Conservation (phyloP, 2,888 invertebrate species). For the Hydrotaea cyrtoneurina region DNA sequence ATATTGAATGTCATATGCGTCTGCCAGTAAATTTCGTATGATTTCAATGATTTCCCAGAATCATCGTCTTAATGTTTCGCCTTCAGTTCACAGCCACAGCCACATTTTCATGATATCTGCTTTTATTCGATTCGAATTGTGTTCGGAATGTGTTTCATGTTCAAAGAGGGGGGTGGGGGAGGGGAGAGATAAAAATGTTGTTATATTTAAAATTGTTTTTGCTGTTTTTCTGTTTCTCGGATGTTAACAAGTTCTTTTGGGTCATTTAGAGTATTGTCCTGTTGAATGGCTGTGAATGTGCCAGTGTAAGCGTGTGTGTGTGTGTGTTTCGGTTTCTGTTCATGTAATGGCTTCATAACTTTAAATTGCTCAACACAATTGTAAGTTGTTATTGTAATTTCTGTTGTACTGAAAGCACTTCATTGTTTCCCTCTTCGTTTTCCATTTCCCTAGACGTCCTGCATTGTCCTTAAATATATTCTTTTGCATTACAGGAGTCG, state of each 20-base stretch:
- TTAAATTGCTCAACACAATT: slow-evolving; percentile 61
- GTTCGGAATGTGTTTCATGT: not conserved
- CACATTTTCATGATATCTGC: no score
- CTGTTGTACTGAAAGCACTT: slow-evolving; percentile 24
- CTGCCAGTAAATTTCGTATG: no score
- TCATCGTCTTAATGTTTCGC: no score
- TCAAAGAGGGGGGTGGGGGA: not conserved
- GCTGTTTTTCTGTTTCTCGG: not conserved
- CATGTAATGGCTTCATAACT: slow-evolving; percentile 63
- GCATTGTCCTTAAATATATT: not conserved
- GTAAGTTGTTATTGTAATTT: slow-evolving; percentile 52
- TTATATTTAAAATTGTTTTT: slow-evolving; percentile 15
- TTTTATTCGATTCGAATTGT: no score
- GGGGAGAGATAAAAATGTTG: slow-evolving; percentile 9
- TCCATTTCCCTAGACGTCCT: not conserved
- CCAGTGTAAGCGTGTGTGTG: slow-evolving; percentile 21
- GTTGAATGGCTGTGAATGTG: not conserved
- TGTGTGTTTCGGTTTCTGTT: slow-evolving; percentile 15
- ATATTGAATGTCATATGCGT: no score
- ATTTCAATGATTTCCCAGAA: no score
- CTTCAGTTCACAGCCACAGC: no score
- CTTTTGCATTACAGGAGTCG: not conserved
- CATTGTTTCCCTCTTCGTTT: slow-evolving; percentile 1
- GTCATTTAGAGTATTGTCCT: slow-evolving; percentile 27
- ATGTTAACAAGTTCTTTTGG: slow-evolving; percentile 30